A percentile compares a stretch with the other conserved stretches of the same genome.
These are phyloP conservation scores for Holothuria scabra DNA, from an alignment of 53 echinoderm and acorn worm genomes.

Conservation along the genomic window DNA sequence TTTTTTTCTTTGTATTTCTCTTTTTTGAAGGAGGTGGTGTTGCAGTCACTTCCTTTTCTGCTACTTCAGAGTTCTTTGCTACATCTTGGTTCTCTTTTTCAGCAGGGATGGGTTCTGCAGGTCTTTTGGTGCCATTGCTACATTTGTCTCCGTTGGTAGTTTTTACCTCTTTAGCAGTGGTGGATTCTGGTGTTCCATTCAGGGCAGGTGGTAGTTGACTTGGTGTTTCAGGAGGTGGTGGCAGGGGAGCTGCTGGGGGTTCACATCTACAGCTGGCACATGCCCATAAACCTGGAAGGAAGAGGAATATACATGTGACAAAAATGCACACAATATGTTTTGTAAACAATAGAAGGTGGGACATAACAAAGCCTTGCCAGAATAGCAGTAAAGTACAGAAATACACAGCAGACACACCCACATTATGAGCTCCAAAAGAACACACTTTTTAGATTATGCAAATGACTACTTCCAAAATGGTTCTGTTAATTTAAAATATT, in stretches of 20 bases:
- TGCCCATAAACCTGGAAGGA: slow-evolving; percentile 68
- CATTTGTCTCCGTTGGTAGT: neutral
- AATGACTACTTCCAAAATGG: too few species aligned
- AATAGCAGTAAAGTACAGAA: too few species aligned
- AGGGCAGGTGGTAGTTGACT: slow-evolving; percentile 10
- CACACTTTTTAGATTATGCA: too few species aligned
- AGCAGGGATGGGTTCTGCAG: slow-evolving; percentile 17
- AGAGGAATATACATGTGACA: neutral
- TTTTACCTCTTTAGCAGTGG: neutral
- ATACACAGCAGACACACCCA: too few species aligned
- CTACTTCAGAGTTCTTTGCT: neutral
- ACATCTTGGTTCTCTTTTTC: slow-evolving; percentile 2
- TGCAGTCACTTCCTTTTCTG: slow-evolving; percentile 22
- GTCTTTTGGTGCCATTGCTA: slow-evolving; percentile 3
- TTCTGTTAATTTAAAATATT: too few species aligned
- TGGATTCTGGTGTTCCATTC: slow-evolving; percentile 34
- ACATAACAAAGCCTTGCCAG: too few species aligned
- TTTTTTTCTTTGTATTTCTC: slow-evolving; percentile 37
- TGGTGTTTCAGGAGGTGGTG: slow-evolving; percentile 46
- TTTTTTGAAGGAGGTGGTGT: slow-evolving; percentile 61
- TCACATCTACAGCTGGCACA: slow-evolving; percentile 73
- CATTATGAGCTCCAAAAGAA: too few species aligned
- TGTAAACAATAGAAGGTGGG: too few species aligned
- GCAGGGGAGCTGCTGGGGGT: slow-evolving; percentile 46
- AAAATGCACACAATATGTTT: neutral